Evolutionary conservation across 1,140 invertebrate genomes (phyloP), one percentile per base, ranked within the genome.

Genomic region (Microplitis demolitor): DNA sequence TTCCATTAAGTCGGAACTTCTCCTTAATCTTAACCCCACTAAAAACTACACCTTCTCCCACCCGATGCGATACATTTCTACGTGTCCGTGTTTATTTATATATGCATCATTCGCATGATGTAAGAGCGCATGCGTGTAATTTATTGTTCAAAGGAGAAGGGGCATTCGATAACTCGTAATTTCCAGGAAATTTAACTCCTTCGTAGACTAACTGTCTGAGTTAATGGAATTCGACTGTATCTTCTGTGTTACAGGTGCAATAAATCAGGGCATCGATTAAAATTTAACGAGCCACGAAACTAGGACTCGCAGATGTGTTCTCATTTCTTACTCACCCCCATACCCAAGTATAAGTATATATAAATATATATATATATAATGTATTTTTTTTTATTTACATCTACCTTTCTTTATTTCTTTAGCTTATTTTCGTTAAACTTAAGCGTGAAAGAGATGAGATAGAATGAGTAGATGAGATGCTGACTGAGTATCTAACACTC

Each of bases 261-360:
- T 80, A 79, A 80, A 79, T 79, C 74, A 75, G 72, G 13, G 39
- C 62, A 63, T 66, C 76, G 77, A 79, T 79, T 80, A 77, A 78
- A 79, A 78, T 78, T 79, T 79, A 78, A 79, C 66, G 71, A 77
- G 70, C 37, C 37, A 16, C 56, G 45, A 50, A 35, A 39, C 62
- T 11, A 70, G 37, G 61, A 50, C 8, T 37, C 60, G 51, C 34
- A 64, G 60, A 50, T 64, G 69, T 71, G 60, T 61, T 71, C 61
- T 68, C 16, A 58, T 53, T 60, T 73, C 54, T 71, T 14, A 53
- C 37, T 60, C 64, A 14, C 37, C 24, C 39, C 63, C 68, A 54
- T 61, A 45, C 13, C 54, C 50, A 2, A 24, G 24, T 24, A 24
- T 24, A 24, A 24, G 24, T 24, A 24, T 45, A 31, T 14, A 33